Evolutionary conservation across 2,797 vertebrate species (phyloP), one percentile per base, ranked within the genome.

Genomic region (Trachurus trachurus): DNA sequence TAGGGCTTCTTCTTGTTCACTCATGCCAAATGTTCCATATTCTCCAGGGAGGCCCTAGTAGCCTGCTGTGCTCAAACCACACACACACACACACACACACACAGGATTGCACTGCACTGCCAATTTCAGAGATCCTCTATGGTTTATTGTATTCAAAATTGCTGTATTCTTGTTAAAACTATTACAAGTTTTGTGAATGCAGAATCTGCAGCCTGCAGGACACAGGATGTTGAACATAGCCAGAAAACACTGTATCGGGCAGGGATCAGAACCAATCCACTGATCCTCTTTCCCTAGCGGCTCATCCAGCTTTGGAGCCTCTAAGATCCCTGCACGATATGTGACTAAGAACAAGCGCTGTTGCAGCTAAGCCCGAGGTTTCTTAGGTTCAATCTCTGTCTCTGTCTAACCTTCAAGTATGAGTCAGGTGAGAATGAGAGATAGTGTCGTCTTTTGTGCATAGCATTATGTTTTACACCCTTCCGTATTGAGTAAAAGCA

Each of bases 251-350:
- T 79, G 89, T 75, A 81, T 91, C 65, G 29, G 77, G 83, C 76
- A 73, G 63, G 80, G 89, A 93, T 90, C 83, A 88, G 83, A 88
- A 84, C 71, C 93, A 93, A 90, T 93, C 91, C 90, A 83, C 89
- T 95, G 93, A 96, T 95, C 95, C 88, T 90, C 94, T 96, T 95
- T 93, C 82, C 87, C 78, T 29, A 1, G 68, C 74, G 85, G 92
- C 91, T 96, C 88, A 96, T 95, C 94, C 95, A 93, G 92, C 92
- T 95, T 96, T 94, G 92, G 82, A 88, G 89, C 82, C 83, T 80
- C 74, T 92, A 90, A 95, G 94, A 95, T 92, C 86, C 71, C 66
- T n/a, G 82, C 92, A 91, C 87, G 90, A 92, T 90, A 92, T 83
- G 86, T 84, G 83, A 80, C 87, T 89, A 89, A 92, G 74, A 83